Conservation (phyloP, 2,113 vertebrate species). For the Lepisosteus oculatus region DNA sequence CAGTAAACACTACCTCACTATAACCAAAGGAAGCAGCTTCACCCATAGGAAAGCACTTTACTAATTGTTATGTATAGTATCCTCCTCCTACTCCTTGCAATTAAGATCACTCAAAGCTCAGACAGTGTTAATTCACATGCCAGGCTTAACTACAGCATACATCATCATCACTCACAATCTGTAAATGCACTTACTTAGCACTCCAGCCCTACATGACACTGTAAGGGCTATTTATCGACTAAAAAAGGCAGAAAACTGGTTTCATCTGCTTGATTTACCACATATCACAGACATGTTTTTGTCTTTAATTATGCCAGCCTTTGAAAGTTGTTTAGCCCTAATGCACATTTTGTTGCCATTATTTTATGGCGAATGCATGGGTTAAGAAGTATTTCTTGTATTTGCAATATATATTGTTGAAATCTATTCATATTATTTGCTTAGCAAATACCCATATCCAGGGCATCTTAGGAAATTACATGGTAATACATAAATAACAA, state of each 20-base stretch:
- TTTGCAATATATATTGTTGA: too few relatives aligned
- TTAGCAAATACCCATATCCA: too few relatives aligned
- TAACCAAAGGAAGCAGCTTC: conserved; percentile 18
- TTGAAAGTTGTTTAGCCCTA: conserved; percentile 6
- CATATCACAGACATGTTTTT: conserved; percentile 8
- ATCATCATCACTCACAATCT: conserved; percentile 6
- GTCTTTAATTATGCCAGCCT: conserved; percentile 17
- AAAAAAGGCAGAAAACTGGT: conserved; percentile 13
- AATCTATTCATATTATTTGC: too few relatives aligned
- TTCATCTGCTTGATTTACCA: conserved; percentile 18
- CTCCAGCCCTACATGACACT: not conserved
- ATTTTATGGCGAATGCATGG: not conserved
- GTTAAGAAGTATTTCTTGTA: too few relatives aligned
- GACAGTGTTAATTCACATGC: conserved; percentile 31
- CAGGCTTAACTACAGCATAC: conserved; percentile 26
- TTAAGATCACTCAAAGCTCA: conserved; percentile 29
- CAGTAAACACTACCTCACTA: conserved; percentile 21
- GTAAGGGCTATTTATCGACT: conserved; percentile 20
- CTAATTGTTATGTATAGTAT: conserved; percentile 28
- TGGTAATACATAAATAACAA: too few relatives aligned
- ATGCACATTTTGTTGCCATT: not conserved
- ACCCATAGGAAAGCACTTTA: conserved; percentile 15
- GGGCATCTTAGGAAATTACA: too few relatives aligned
- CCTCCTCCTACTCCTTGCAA: conserved; percentile 27
- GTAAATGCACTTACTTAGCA: not conserved